Base-by-base conservation (phyloP, 2,797 vertebrate species). In the Apogon talboti region DNA sequence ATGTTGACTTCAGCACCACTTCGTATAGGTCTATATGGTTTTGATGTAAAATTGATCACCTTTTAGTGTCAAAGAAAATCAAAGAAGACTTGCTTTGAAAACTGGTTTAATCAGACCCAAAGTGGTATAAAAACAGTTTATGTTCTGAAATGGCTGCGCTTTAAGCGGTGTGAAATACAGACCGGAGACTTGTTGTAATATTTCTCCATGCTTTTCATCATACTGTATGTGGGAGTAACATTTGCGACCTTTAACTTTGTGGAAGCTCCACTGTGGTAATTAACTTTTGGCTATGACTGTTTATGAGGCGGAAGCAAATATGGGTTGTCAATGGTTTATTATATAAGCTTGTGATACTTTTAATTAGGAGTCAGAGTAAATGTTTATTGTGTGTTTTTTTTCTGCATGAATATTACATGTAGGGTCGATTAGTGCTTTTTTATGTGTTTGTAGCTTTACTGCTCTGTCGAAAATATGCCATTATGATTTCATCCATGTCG, bases 351-450 rank as follows among this genome's bases (percentile, higher is more conserved):
- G 37, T 41, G 51, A 69, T 15, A 2, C 54, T 12, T 38, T 63
- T 82, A 78, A 89, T 86, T 80, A 62, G 57, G 16, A 74, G 57
- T 53, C 19, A 19, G 54, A 48, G 62, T 64, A 44, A 61, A 78
- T 79, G 51, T 81, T 82, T 68, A 44, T 59, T 60, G 11, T 61
- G 50, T 49, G 19, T 76, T 33, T 33, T 33, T 33, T 78, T 73
- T 7, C 37, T 45, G 6, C 16, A 43, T 74, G 63, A 60, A 73
- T 71, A 64, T 63, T 58, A 44, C 46, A 41, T 47, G 19, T 24
- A 19, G 13, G 47, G 38, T 24, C 50, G 66, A 42, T 30, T 42
- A 66, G 66, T 73, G 53, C 40, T 42, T 67, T 54, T 71, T 44
- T 43, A 58, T 18, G 28, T 16, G 42, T 24, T 21, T 61, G 28